Evolutionary conservation across 2,888 invertebrate genomes (phyloP).

Genomic region (Prostheceraeus crozeri): DNA sequence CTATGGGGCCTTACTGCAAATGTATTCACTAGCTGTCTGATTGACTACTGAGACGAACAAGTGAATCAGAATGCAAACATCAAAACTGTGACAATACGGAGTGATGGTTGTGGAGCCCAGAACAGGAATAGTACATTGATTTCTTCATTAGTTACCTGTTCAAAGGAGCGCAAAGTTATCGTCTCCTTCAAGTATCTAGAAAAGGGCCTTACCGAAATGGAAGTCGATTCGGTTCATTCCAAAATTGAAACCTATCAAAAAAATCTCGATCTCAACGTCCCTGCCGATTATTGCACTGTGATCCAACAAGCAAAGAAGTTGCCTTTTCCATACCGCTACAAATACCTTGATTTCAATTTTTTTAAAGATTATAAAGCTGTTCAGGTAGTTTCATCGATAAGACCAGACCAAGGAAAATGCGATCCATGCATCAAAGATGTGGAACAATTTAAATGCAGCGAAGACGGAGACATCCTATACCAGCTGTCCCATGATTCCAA

Average conservation of each 20-base stretch:
- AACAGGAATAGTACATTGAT: conserved; percentile 5
- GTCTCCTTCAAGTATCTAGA: background rate
- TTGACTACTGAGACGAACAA: background rate
- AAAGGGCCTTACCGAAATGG: conserved; percentile 7
- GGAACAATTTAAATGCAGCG: conserved; percentile 16
- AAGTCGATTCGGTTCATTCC: conserved; percentile 13
- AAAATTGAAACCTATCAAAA: background rate
- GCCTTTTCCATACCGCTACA: conserved; percentile 10
- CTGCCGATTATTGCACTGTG: conserved; percentile 1
- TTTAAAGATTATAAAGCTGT: conserved; percentile 22
- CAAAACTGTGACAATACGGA: background rate
- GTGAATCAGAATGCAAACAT: too few species aligned
- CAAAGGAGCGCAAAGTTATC: background rate
- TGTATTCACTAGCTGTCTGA: conserved; percentile 10
- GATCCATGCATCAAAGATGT: conserved; percentile 21
- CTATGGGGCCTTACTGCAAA: background rate
- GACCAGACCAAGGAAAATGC: conserved; percentile 21
- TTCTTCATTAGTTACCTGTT: background rate
- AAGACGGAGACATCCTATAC: conserved; percentile 1
- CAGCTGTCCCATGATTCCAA: too few species aligned
- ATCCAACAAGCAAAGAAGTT: background rate
- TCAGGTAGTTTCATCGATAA: conserved; percentile 21
- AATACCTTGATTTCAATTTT: conserved; percentile 23
- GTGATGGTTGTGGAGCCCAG: conserved; percentile 13
- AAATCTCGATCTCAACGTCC: background rate